phyloP scores from a whole-genome alignment of 2,888 invertebrate genomes.

The Bursaphelenchus okinawaensis region DNA sequence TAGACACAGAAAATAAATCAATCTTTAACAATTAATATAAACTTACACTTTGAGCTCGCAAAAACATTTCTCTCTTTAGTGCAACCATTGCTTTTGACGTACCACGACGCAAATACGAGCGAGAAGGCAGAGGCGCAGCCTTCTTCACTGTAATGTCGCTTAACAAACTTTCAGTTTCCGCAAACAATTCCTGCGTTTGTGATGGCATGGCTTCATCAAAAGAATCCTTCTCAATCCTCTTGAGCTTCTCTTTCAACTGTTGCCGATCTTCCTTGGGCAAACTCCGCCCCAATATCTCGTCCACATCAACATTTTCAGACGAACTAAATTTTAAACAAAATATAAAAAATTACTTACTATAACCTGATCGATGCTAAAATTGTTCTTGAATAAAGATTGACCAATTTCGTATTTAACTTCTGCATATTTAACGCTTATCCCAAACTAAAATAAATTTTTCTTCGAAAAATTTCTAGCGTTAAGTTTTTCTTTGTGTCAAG shows the following conservation, averaged over 20 bases:
- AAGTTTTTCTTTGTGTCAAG: too few species aligned
- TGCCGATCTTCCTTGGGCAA: constrained; percentile 1
- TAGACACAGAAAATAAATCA: not conserved
- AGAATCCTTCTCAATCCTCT: constrained; percentile 32
- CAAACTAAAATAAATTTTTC: too few species aligned
- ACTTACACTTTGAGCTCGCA: constrained; percentile 42
- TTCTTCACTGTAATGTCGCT: constrained; percentile 22
- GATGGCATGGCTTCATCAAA: constrained; percentile 37
- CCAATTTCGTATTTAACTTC: too few species aligned
- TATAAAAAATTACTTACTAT: not conserved
- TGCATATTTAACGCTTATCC: too few species aligned
- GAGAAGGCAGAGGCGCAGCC: constrained; percentile 16
- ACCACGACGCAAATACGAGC: constrained; percentile 10
- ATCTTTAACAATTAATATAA: not conserved
- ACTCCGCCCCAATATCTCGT: constrained; percentile 6
- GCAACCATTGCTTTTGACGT: constrained; percentile 17
- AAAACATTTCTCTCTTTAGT: constrained; percentile 43
- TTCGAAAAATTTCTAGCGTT: too few species aligned
- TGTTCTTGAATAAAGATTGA: not conserved
- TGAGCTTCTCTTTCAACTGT: constrained; percentile 5
- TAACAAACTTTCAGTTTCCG: constrained; percentile 21
- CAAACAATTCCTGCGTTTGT: constrained; percentile 33
- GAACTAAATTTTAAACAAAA: not conserved
- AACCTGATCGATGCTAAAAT: not conserved
- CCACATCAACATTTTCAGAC: not conserved